A percentile compares a stretch with the other conserved stretches of the same genome.
Evolutionary conservation across 2,888 invertebrate genomes (phyloP).

Genomic region (Caenorhabditis macrosperma): DNA sequence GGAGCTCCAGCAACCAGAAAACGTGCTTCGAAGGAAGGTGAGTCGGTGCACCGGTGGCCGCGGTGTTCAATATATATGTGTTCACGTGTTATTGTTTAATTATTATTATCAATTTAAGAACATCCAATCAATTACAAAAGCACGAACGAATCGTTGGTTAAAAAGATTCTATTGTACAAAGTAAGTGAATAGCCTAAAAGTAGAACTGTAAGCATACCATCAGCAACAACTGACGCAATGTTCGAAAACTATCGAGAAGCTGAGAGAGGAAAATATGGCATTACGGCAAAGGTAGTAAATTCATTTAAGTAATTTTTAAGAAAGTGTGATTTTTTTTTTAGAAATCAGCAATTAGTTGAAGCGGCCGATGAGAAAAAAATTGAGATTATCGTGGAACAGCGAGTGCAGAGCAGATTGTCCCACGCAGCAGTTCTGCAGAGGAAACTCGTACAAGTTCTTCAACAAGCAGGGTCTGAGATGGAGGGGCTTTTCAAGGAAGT

Average conservation of each 20-base stretch:
- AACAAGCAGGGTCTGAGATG: conserved; percentile 36
- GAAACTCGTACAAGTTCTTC: conserved; percentile 22
- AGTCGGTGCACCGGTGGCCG: neutral
- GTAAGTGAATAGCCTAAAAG: neutral
- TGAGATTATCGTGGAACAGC: conserved; percentile 42
- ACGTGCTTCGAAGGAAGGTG: conserved; percentile 24
- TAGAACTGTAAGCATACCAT: neutral
- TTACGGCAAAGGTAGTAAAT: conserved; percentile 40
- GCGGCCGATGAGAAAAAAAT: conserved; percentile 26
- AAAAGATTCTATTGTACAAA: conserved; percentile 30
- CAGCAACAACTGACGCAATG: conserved; percentile 41
- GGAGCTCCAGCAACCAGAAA: conserved; percentile 5
- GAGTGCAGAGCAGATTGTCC: conserved; percentile 23
- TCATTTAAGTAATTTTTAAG: neutral
- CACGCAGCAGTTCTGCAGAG: conserved; percentile 36
- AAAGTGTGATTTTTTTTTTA: neutral
- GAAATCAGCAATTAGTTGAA: conserved; percentile 41
- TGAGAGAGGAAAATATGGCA: conserved; percentile 38
- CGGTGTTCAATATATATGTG: neutral
- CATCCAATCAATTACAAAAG: conserved; percentile 21
- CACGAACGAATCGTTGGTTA: conserved; percentile 29
- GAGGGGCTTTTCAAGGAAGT: conserved; percentile 22
- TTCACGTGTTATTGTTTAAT: too few species aligned
- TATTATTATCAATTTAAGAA: neutral
- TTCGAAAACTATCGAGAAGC: conserved; percentile 39